phyloP scores from a whole-genome alignment of 2,888 invertebrate genomes.

The Ryuthela nishihirai region DNA sequence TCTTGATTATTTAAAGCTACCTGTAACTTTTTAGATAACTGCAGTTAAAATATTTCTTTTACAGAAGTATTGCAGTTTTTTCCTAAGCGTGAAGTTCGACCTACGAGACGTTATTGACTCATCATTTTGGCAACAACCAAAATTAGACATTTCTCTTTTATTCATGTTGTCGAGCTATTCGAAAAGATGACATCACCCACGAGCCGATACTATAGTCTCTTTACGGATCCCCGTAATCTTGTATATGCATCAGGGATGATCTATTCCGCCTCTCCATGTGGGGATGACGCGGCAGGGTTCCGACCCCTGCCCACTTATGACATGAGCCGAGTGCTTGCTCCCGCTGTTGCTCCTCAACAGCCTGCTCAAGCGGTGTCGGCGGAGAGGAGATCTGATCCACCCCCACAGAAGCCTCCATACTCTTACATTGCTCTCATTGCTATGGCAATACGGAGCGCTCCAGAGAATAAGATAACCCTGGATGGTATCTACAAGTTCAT shows the following conservation, averaged over 20 bases:
- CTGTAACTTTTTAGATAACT: too few species aligned
- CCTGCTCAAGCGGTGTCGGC: slow-evolving; percentile 1
- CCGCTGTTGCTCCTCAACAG: slow-evolving; percentile 3
- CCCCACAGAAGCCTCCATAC: slow-evolving; percentile 43
- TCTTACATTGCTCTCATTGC: slow-evolving; percentile 54
- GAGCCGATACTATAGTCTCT: slow-evolving; percentile 17
- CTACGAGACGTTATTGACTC: too few species aligned
- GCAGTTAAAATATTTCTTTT: too few species aligned
- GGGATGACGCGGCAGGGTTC: slow-evolving; percentile 2
- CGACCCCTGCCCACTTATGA: slow-evolving; percentile 21
- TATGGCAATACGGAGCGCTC: slow-evolving; percentile 53
- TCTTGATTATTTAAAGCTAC: too few species aligned
- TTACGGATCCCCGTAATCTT: slow-evolving; percentile 18
- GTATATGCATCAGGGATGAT: slow-evolving; percentile 14
- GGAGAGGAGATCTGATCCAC: slow-evolving; percentile 6
- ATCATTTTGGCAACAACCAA: too few species aligned
- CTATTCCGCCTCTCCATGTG: slow-evolving; percentile 9
- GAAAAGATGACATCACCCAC: slow-evolving; percentile 8
- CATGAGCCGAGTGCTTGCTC: slow-evolving; percentile 20
- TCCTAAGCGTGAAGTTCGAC: too few species aligned
- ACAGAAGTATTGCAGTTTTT: too few species aligned
- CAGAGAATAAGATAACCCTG: slow-evolving; percentile 53
- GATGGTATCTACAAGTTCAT: slow-evolving; percentile 55
- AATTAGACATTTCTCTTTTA: too few species aligned
- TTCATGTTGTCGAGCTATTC: too few species aligned